Evolutionary conservation across 2,113 vertebrate species (phyloP), one percentile per base, ranked within the genome.

Genomic region (Indri indri): DNA sequence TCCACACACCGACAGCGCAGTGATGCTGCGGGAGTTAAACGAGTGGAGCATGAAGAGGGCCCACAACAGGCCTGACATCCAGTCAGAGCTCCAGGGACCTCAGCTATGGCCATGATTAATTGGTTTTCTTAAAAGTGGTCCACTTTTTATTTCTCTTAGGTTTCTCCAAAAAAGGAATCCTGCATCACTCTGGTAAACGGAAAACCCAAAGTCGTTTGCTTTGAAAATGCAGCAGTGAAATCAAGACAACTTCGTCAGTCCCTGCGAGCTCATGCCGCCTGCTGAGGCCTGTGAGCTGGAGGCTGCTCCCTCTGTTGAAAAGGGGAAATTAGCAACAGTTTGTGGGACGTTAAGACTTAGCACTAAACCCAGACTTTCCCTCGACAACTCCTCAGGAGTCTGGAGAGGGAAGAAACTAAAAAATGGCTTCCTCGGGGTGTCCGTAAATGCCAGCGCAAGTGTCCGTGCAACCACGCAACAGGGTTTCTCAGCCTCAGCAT

Each of bases 41-140:
- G 11, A n/a, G 8, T 45, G 5, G 63, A n/a, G 37, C 27, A n/a
- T 3, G 12, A 57, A 17, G 37, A 90, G 12, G 3, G 11, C 63
- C 13, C 25, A 5, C 3, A 25, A 81, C 0, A 13, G 27, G 16
- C 20, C 42, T 42, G 8, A 18, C n/a, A 16, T 9, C 4, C 16
- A 32, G 8, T 42, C 42, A 25, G 68, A 23, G 34, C 54, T 65
- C 34, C 11, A 47, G 17, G 14, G 47, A 77, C 8, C 14, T 34
- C 16, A 77, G 47, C 47, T 52, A 17, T 52, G 47, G 52, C 16
- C 74, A 77, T 34, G 45, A 47, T 17, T 52, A 50, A 50, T 20
- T 11, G 47, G 30, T 34, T 52, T 34, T 54, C 13, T 54, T 52
- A 32, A 79, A 9, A 66, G 45, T 80, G 61, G 40, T 27, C 22